phyloP scores from a whole-genome alignment of 2,888 invertebrate species.

The Mythimna vitellina region DNA sequence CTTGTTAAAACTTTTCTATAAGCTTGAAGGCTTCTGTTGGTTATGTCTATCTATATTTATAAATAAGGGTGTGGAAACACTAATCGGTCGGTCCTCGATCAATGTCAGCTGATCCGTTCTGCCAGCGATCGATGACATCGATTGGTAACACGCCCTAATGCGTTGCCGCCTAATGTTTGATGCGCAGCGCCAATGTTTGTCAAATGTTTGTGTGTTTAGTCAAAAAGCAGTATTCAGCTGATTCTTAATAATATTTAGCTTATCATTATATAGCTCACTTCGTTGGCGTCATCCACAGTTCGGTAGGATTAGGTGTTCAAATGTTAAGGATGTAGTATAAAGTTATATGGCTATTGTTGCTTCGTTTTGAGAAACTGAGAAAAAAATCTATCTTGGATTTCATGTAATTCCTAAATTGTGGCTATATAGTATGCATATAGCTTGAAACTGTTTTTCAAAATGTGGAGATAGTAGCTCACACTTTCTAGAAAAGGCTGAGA shows the following conservation, averaged over 20 bases:
- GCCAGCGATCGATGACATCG: not conserved
- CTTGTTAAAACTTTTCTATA: conserved; percentile 70
- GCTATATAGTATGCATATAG: too few relatives aligned
- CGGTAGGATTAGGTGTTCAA: conserved; percentile 39
- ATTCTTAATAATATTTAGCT: conserved; percentile 63
- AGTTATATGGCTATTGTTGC: conserved; percentile 16
- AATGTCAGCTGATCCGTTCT: not conserved
- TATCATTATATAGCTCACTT: conserved; percentile 64
- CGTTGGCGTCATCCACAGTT: conserved; percentile 58
- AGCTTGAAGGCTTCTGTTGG: conserved; percentile 83
- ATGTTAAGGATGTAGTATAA: conserved; percentile 17
- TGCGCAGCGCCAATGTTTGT: conserved; percentile 64
- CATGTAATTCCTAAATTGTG: not conserved
- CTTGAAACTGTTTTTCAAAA: conserved; percentile 16
- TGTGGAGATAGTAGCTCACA: not conserved
- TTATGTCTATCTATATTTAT: conserved; percentile 73
- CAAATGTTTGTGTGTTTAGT: conserved; percentile 69
- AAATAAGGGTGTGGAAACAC: conserved; percentile 1
- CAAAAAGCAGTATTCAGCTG: conserved; percentile 68
- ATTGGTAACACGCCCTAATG: conserved; percentile 32
- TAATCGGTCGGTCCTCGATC: not conserved
- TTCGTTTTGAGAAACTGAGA: conserved; percentile 20
- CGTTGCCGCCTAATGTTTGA: conserved; percentile 68
- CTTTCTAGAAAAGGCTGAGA: conserved; percentile 18
- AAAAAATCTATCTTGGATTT: not conserved